Base-by-base conservation (phyloP, 1,140 invertebrate genomes). In the Drosophila orena region DNA sequence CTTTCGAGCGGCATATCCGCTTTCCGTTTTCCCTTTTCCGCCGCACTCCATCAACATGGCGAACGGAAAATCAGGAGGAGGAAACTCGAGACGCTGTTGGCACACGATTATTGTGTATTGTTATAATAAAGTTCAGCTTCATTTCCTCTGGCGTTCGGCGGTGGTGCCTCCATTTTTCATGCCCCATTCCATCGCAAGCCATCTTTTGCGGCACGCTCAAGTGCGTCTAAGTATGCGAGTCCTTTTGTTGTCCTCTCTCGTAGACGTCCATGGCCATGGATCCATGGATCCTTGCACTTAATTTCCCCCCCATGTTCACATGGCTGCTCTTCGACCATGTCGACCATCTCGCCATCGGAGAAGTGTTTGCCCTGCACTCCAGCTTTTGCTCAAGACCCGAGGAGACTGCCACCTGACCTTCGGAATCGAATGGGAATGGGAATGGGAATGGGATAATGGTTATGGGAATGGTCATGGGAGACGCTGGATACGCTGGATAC, bases 71-170 rank as follows among this genome's bases (percentile, higher is more conserved):
- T 30, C 59, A 65, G 66, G 34, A 0, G 37, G 14, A 53, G 60
- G 60, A 30, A 40, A 52, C 38, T 30, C 22, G 61, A 50, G 60
- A 38, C 62, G 69, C 6, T n/a, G 38, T 24, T 46, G 42, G 61
- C 71, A 77, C 46, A 62, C 77, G 73, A 86, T 85, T 77, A 75
- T 72, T 70, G 43, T 72, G 74, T 81, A 86, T 86, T 88, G 83
- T 86, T 86, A 86, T 85, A 86, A 88, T 81, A 86, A 78, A 86
- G 68, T 86, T 88, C 50, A 81, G 81, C 81, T 88, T 86, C 70
- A 86, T 86, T 88, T 86, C 78, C 83, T 88, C 56, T 55, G 35
- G 49, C 56, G 38, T 61, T 54, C 52, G n/a, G 2, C 50, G 47
- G 34, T 50, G 57, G 46, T 24, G 54, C 60, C 56, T 59, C 54